A percentile compares a stretch with the other conserved stretches of the same genome.
Evolutionary conservation across 2,113 vertebrate genomes (phyloP).

Genomic region (Cyanistes caeruleus): DNA sequence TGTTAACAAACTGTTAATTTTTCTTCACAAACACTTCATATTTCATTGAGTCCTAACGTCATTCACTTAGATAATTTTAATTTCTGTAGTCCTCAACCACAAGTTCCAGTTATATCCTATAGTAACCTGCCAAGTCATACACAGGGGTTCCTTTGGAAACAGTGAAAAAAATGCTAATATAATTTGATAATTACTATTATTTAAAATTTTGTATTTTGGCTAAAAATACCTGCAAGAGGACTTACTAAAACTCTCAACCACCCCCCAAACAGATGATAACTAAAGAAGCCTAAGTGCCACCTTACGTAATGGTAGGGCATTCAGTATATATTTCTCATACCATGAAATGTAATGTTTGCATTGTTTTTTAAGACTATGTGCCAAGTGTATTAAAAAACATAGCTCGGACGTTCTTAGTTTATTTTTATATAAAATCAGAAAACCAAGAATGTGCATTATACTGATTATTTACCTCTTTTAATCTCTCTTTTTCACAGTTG

Average conservation of each 20-base stretch:
- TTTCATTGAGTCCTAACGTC: not conserved
- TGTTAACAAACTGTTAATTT: not conserved
- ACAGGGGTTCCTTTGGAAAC: not conserved
- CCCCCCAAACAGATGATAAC: not conserved
- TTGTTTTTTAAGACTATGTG: not conserved
- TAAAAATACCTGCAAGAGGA: not conserved
- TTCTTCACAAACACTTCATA: not conserved
- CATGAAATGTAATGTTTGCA: not conserved
- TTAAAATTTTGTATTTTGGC: not conserved
- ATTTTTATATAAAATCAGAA: not conserved
- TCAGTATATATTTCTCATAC: not conserved
- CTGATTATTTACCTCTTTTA: conserved; percentile 78
- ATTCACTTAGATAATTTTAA: not conserved
- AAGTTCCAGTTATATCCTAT: not conserved
- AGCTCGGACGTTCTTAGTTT: not conserved
- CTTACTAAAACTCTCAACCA: not conserved
- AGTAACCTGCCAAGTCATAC: not conserved
- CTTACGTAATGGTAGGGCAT: not conserved
- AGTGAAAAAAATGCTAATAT: not conserved
- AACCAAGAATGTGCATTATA: not conserved
- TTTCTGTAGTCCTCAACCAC: not conserved
- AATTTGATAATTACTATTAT: not conserved
- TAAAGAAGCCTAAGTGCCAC: not conserved
- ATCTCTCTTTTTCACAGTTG: conserved; percentile 89
- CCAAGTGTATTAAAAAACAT: not conserved